Evolutionary conservation across 2,888 invertebrate species (phyloP).

Genomic region (Hetaerina titia): DNA sequence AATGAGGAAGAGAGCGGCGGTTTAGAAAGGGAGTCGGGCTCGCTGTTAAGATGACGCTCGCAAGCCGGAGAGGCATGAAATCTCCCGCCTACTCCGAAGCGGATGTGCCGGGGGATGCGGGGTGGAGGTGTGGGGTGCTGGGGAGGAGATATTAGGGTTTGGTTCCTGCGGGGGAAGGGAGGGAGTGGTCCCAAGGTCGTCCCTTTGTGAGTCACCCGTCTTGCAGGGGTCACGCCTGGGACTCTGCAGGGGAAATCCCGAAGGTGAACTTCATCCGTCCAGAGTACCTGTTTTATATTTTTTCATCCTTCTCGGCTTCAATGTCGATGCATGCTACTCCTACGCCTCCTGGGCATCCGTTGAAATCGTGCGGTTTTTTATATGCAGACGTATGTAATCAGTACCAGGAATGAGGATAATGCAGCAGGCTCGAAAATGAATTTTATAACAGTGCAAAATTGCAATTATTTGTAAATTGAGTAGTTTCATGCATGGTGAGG

Average conservation of each 20-base stretch:
- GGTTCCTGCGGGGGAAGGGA: too few relatives aligned
- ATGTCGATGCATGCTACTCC: not conserved
- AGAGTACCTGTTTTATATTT: not conserved
- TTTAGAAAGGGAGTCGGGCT: conserved; percentile 14
- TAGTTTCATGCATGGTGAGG: too few relatives aligned
- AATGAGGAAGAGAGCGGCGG: not conserved
- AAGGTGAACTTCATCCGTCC: conserved; percentile 10
- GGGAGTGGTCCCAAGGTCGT: too few relatives aligned
- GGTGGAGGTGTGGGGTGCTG: not conserved
- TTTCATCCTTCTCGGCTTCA: not conserved
- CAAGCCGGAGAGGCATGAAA: not conserved
- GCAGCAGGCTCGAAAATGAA: too few relatives aligned
- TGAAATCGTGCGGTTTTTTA: too few relatives aligned
- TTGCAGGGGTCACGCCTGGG: not conserved
- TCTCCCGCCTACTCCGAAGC: not conserved
- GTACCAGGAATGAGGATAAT: too few relatives aligned
- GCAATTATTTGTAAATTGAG: too few relatives aligned
- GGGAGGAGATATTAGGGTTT: not conserved
- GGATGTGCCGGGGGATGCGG: not conserved
- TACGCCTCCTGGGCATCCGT: not conserved
- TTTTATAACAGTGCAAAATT: too few relatives aligned
- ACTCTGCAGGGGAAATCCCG: not conserved
- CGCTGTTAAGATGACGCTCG: not conserved
- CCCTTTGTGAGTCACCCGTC: too few relatives aligned
- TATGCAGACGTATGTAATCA: too few relatives aligned